Evolutionary conservation across 1,140 invertebrate species (phyloP), one percentile per base, ranked within the genome.

Genomic region (Solenopsis invicta): DNA sequence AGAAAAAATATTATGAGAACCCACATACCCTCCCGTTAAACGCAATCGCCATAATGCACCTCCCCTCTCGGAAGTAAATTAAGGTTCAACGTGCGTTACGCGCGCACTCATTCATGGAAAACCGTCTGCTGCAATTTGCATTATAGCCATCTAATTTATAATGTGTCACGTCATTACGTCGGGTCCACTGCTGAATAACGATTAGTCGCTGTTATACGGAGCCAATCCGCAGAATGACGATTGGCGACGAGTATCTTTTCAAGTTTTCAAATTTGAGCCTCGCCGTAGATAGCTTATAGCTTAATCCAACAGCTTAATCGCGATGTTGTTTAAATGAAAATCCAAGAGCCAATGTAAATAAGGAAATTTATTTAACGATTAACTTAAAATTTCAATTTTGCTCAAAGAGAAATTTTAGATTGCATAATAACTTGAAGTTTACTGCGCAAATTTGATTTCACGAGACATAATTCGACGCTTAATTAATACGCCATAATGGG

Each of bases 111-210:
- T 84, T 84, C 69, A 84, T 61, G 72, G 80, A 75, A 61, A 84
- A 84, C 18, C 41, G n/a, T 37, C 24, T 48, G 21, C 29, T n/a
- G 69, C 13, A 84, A 84, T 84, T 84, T 84, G 24, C 54, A 75
- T 84, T 84, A 84, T 45, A 72, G 37, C 21, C 52, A 37, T 74
- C 52, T 82, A 72, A 84, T 75, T 74, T 75, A 84, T 84, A 71
- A 84, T 10, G 13, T n/a, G 52, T 18, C 9, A 48, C 41, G 24
- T 24, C 41, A 72, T 82, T 82, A 82, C 52, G 24, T 82, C 69
- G n/a, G 54, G 34, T 50, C 24, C 54, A 50, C 0, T 21, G 54
- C 29, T 45, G 24, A 84, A 75, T 75, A 84, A 84, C 24, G 54
- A 37, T 74, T 50, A 45, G 13, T 56, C 41, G 56, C 13, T 56